A percentile compares a stretch with the other conserved stretches of the same genome.
Conservation (phyloP, 2,888 invertebrate species). For the Sphaeridia pumilis region DNA sequence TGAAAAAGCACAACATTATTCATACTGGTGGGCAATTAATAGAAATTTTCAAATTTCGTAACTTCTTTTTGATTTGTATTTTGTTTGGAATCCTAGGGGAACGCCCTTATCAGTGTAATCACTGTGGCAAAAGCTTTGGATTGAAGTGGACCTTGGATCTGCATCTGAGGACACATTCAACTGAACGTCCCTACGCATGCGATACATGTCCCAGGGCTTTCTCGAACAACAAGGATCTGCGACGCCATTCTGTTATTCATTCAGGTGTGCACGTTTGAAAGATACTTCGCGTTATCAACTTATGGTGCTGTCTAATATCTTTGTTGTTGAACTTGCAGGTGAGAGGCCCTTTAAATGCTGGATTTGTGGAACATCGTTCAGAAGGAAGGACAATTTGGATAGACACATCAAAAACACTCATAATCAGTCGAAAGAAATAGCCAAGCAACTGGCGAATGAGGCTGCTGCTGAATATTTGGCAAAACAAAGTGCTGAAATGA, state of each 20-base stretch:
- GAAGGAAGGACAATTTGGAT: constrained; percentile 10
- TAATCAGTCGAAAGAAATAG: constrained; percentile 30
- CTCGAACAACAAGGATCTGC: constrained; percentile 54
- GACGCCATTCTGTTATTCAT: constrained; percentile 57
- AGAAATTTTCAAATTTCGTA: too few species aligned
- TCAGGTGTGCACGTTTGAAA: constrained; percentile 47
- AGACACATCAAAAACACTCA: constrained; percentile 31
- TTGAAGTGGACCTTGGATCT: constrained; percentile 49
- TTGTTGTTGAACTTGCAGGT: background rate
- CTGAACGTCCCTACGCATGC: constrained; percentile 49
- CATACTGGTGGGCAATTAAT: too few species aligned
- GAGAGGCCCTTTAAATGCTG: constrained; percentile 7
- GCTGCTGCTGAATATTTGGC: constrained; percentile 26
- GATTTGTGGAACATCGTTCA: constrained; percentile 3
- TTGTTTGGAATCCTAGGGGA: constrained; percentile 43
- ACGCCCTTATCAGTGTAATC: constrained; percentile 47
- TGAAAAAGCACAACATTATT: constrained; percentile 53
- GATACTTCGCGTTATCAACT: too few species aligned
- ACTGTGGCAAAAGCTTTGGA: constrained; percentile 51
- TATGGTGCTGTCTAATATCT: too few species aligned
- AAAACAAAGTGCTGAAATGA: too few species aligned
- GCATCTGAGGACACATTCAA: constrained; percentile 47
- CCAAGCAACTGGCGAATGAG: constrained; percentile 27
- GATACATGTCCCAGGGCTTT: constrained; percentile 55
- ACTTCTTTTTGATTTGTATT: too few species aligned